Conservation (phyloP, 64 coral and sea anemone species). For the Pocillopora verrucosa region DNA sequence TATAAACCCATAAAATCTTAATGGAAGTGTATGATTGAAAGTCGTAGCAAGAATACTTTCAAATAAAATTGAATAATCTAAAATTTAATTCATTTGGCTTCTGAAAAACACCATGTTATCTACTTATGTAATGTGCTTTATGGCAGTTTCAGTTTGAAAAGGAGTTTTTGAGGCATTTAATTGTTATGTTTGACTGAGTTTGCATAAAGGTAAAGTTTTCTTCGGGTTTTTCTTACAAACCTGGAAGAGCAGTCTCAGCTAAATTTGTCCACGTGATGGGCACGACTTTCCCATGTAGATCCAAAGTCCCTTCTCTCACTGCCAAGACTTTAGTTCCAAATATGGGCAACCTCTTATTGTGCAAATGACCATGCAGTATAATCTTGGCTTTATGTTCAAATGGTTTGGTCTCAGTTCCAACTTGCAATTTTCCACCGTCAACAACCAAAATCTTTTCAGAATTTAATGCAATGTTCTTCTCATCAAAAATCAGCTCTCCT, state of each 20-base stretch:
- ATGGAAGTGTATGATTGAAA: too few relatives aligned
- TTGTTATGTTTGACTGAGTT: too few relatives aligned
- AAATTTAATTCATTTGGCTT: not conserved
- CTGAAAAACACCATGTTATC: too few relatives aligned
- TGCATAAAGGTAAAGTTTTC: not conserved
- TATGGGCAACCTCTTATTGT: slow-evolving; percentile 61
- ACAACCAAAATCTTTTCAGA: slow-evolving; percentile 73
- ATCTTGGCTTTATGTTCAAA: slow-evolving; percentile 82
- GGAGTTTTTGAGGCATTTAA: too few relatives aligned
- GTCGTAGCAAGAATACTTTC: not conserved
- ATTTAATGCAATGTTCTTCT: slow-evolving; percentile 67
- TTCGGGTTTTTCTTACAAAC: slow-evolving; percentile 6
- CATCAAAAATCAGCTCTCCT: slow-evolving; percentile 79
- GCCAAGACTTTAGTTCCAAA: slow-evolving; percentile 86
- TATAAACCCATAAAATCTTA: too few relatives aligned
- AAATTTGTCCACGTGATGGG: slow-evolving; percentile 76
- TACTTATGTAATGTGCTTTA: too few relatives aligned
- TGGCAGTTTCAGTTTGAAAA: too few relatives aligned
- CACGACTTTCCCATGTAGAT: slow-evolving; percentile 71
- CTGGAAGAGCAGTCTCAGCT: slow-evolving; percentile 43
- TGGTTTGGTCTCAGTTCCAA: slow-evolving; percentile 69
- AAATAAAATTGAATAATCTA: not conserved
- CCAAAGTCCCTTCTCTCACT: slow-evolving; percentile 75
- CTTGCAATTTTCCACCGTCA: slow-evolving; percentile 61
- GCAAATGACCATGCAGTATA: slow-evolving; percentile 54